Evolutionary conservation across 2,113 vertebrate species (phyloP).

Genomic region (Corythaeola cristata): DNA sequence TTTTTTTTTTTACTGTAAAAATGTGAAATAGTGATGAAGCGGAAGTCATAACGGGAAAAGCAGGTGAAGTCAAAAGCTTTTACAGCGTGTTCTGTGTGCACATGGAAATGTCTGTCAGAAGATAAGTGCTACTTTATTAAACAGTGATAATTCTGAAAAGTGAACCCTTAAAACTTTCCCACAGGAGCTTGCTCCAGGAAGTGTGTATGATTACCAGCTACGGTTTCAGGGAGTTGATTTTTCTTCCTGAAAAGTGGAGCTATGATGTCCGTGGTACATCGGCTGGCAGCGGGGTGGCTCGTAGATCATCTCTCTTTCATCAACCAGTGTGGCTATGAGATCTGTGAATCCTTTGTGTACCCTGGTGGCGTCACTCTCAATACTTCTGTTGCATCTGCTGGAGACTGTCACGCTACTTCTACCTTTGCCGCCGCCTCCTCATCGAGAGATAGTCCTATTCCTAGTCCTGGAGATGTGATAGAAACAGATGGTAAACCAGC

Average conservation of each 20-base stretch:
- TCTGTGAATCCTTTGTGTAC: neutral
- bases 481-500: neutral
- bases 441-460: neutral
- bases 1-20: fast-evolving
- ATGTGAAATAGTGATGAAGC: too few species aligned
- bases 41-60: fast-evolving
- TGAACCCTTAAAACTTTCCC: neutral
- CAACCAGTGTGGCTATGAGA: slow-evolving; percentile 72
- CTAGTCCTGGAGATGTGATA: neutral
- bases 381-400: neutral
- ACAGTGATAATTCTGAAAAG: neutral
- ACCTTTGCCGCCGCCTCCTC: neutral
- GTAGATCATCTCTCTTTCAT: slow-evolving; percentile 83
- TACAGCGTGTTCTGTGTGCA: fast-evolving
- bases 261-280: slow-evolving; percentile 78
- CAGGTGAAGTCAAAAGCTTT: neutral
- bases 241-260: neutral
- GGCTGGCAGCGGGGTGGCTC: slow-evolving; percentile 76
- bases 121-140: neutral
- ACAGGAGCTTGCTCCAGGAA: neutral
- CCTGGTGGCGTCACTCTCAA: neutral
- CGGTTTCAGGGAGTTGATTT: neutral
- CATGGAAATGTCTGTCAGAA: neutral
- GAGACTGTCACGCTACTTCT: neutral
- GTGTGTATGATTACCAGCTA: fast-evolving